Conservation (phyloP, 92 coral and sea anemone species). For the Epizoanthus ramosus region DNA sequence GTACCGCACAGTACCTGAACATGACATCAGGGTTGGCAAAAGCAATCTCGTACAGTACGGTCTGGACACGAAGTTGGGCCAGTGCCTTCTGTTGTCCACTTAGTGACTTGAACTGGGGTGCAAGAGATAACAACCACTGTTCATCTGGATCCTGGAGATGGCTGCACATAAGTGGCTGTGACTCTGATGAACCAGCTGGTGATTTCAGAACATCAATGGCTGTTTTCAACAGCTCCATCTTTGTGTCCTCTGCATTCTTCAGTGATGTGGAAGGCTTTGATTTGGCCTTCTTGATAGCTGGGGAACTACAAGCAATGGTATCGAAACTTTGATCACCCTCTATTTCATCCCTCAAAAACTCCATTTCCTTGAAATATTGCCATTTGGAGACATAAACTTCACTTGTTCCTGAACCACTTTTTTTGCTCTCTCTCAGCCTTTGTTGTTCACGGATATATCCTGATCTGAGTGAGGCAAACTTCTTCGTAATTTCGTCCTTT, state of each 20-base stretch:
- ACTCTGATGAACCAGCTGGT: not conserved
- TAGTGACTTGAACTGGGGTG: not conserved
- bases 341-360: not conserved
- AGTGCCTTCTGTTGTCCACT: not conserved
- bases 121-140: not conserved
- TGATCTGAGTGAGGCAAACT: not conserved
- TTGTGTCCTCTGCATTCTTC: slow-evolving; percentile 4
- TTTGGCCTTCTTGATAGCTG: not conserved
- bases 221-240: slow-evolving; percentile 8
- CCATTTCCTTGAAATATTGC: not conserved
- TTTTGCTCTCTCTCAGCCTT: not conserved
- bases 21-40: not conserved
- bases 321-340: not conserved
- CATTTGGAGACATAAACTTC: slow-evolving; percentile 2
- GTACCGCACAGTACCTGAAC: slow-evolving; percentile 6
- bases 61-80: not conserved
- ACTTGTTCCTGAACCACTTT: too few species aligned
- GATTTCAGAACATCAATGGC: not conserved
- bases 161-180: not conserved
- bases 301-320: not conserved
- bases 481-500: not conserved
- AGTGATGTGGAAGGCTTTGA: not conserved
- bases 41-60: not conserved
- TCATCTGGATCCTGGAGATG: slow-evolving; percentile 4
- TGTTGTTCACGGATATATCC: not conserved